Percentiles rank a stretch among this genome's conserved stretches.
phyloP scores from a whole-genome alignment of 2,888 invertebrate species.

The Heliconius ismenius region DNA sequence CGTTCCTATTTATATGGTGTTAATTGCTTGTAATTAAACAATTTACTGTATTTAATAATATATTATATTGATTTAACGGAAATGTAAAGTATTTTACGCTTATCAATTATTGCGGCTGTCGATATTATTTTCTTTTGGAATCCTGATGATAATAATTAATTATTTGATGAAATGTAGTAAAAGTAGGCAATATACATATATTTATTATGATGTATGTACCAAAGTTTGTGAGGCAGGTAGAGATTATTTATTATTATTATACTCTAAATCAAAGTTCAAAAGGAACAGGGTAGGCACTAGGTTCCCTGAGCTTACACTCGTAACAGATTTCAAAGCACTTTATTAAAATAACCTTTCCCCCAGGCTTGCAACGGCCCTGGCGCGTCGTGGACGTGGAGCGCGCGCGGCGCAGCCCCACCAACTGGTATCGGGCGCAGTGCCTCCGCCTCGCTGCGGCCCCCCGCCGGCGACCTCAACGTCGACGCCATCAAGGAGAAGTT shows the following conservation, averaged over 20 bases:
- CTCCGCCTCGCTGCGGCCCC: conserved; percentile 71
- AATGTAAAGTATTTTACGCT: not conserved
- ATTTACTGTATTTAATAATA: conserved; percentile 6
- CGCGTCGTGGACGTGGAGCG: conserved; percentile 81
- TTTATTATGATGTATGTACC: too few species aligned
- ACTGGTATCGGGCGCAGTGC: conserved; percentile 68
- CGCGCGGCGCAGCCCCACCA: conserved; percentile 69
- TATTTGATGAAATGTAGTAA: too few species aligned
- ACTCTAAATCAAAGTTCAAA: too few species aligned
- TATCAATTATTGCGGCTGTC: not conserved
- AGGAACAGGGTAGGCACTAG: too few species aligned
- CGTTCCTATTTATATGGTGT: conserved; percentile 9
- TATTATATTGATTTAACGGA: conserved; percentile 5
- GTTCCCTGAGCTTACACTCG: too few species aligned
- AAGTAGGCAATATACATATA: too few species aligned
- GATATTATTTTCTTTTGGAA: not conserved
- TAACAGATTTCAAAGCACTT: too few species aligned
- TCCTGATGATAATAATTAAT: not conserved
- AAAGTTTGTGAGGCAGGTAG: too few species aligned
- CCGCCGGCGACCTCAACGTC: conserved; percentile 84
- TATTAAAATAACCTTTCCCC: conserved; percentile 18
- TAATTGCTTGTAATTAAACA: conserved; percentile 14
- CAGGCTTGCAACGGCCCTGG: conserved; percentile 80
- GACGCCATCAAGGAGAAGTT: conserved; percentile 93
- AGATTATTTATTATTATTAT: too few species aligned